Base-by-base conservation (phyloP, 2,797 vertebrate species). In the Lindbergichthys nudifrons region DNA sequence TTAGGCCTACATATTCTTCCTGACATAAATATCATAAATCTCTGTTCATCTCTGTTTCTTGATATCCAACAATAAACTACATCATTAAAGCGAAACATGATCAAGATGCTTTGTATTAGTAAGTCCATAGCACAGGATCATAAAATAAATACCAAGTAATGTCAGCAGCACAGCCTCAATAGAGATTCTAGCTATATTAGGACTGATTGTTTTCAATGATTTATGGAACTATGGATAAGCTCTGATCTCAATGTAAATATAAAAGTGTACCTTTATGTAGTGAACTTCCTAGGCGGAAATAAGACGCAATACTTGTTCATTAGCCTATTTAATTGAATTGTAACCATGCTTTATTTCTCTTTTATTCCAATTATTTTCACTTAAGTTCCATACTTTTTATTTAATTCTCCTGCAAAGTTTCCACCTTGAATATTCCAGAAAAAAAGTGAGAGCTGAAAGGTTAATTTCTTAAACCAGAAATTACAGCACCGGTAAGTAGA, bases 31-130 rank as follows among this genome's bases (percentile, higher is more conserved):
- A 74, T 41, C 13, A 46, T 39, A 52, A 42, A 26, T 16, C 45
- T 50, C 67, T 30, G 7, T 62, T 59, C 13, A 70, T 79, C 50
- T 62, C 2, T 2, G 18, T 67, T 50, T 60, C 39, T 57, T 53
- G 1, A 59, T 15, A 30, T 65, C 58, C 13, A 75, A 63, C 26
- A 18, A 52, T 21, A 19, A 58, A 36, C 32, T 7, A 10, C 15
- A 18, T 46, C 23, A 52, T 32, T 21, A 41, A 61, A 57, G 19
- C 46, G 14, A 67, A n/a, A 5, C 15, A 23, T n/a, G 11, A 52
- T 70, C 3, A 45, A 21, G 39, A 32, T 50, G 41, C n/a, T 19
- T 57, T 61, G 63, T 63, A 13, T 60, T 15, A 21, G 9, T 30
- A 21, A 32, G 23, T 48, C 42, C 10, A 69, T 36, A 70, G 48